Evolutionary conservation across 2,888 invertebrate species (phyloP), one percentile per base, ranked within the genome.

Genomic region (Notocelia uddmanniana): DNA sequence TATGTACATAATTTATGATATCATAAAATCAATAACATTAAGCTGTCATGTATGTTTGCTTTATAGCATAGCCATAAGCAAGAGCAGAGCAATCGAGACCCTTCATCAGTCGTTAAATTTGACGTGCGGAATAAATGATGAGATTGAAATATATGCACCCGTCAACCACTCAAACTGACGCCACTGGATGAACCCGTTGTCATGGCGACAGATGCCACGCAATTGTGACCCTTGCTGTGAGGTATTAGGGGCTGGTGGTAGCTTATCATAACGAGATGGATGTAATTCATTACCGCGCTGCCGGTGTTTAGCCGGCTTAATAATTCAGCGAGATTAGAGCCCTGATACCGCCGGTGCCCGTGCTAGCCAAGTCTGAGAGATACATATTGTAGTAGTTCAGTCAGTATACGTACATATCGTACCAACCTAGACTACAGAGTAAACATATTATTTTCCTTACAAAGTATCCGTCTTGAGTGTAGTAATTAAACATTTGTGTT

Each of bases 271-370:
- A 63, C 63, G 50, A 63, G 50, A 52, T 63, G 63, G 63, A 50
- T 50, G 50, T 63, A 63, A 63, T 63, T 63, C 63, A 63, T 63
- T 63, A 63, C 62, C 48, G 48, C 48, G 48, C 31, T 26, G 34
- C 19, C 52, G 21, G 52, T 52, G 34, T 63, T 31, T 48, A 52
- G 50, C 63, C 63, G 63, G 62, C 34, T 63, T 52, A 18, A 63
- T 63, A 63, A 63, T 63, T 63, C 63, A 63, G 50, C 63, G 63
- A 63, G 63, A 63, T 63, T 63, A 63, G 63, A 50, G 50, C 63
- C 11, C 41, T 26, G 60, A 60, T 60, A 60, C 23, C 59, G 41
- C 41, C 59, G 59, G 1, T 45, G n/a, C n/a, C n/a, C n/a, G 41
- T 23, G 15, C 21, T 21, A 3, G 34, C 41, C 41, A 59, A 11